Conservation (phyloP, 2,888 invertebrate species). For the Abrostola triplasia region DNA sequence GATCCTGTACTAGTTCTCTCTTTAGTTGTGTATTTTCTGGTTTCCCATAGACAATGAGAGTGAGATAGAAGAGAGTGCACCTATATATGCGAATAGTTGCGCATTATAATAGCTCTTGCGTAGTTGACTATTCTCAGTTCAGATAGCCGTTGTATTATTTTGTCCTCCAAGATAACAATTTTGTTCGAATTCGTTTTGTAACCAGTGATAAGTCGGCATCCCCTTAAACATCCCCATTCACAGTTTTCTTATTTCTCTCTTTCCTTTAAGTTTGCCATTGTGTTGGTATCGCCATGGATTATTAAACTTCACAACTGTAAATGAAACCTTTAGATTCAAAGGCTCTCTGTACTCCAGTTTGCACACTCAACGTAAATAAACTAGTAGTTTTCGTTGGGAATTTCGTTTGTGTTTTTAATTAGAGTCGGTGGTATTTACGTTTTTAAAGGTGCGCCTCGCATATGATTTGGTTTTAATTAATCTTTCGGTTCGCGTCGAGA, state of each 20-base stretch:
- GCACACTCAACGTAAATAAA: neutral
- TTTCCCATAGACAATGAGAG: too few species aligned
- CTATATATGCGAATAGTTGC: too few species aligned
- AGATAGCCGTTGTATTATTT: too few species aligned
- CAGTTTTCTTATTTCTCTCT: slow-evolving; percentile 43
- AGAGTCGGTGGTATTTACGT: slow-evolving; percentile 28
- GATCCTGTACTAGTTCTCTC: too few species aligned
- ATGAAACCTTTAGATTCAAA: slow-evolving; percentile 48
- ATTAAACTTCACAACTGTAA: slow-evolving; percentile 47
- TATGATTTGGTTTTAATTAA: slow-evolving; percentile 46
- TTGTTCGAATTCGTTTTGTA: neutral
- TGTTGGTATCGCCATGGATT: slow-evolving; percentile 51
- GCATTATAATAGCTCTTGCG: too few species aligned
- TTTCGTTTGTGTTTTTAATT: slow-evolving; percentile 45
- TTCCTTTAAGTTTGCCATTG: slow-evolving; percentile 36
- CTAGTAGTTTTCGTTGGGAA: slow-evolving; percentile 11
- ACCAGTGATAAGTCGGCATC: neutral
- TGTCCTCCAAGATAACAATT: too few species aligned
- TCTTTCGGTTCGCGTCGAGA: slow-evolving; percentile 12
- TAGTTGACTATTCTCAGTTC: too few species aligned
- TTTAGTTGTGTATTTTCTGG: too few species aligned
- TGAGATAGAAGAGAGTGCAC: too few species aligned
- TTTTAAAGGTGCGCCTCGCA: slow-evolving; percentile 2
- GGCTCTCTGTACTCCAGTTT: slow-evolving; percentile 9
- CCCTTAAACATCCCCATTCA: slow-evolving; percentile 23